Conservation (phyloP, 2,113 vertebrate species). For the Anoplopoma fimbria region DNA sequence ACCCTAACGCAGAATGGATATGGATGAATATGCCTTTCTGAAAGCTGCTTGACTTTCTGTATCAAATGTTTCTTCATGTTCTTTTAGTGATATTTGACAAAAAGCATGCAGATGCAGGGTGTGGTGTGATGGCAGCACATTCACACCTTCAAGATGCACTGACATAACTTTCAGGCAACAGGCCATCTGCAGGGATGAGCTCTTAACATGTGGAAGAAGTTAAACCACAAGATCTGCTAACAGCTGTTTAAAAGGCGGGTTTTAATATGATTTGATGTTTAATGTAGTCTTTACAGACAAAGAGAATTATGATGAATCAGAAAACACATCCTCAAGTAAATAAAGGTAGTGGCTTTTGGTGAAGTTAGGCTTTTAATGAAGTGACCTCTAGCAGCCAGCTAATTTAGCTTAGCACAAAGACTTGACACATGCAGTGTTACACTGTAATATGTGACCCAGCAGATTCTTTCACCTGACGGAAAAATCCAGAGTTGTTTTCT, state of each 20-base stretch:
- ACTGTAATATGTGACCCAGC: background rate
- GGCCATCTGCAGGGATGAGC: slow-evolving; percentile 8
- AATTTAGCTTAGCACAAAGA: background rate
- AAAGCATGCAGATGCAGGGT: slow-evolving; percentile 13
- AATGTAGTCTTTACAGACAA: background rate
- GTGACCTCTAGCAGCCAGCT: background rate
- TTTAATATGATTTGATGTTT: background rate
- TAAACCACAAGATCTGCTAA: background rate
- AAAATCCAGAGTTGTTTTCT: too few species aligned
- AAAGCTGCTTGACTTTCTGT: background rate
- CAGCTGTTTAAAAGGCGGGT: background rate
- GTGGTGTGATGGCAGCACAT: slow-evolving; percentile 19
- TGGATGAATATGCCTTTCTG: slow-evolving; percentile 9
- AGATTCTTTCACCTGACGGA: too few species aligned
- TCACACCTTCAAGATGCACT: slow-evolving; percentile 66
- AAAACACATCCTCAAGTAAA: background rate
- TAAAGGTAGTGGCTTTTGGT: background rate
- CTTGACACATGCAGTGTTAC: background rate
- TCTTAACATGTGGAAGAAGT: slow-evolving; percentile 36
- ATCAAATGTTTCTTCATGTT: background rate
- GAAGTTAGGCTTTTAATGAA: background rate
- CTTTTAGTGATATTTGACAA: slow-evolving; percentile 3
- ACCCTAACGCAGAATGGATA: background rate
- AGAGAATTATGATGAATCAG: background rate
- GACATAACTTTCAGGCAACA: slow-evolving; percentile 61